phyloP scores from a whole-genome alignment of 2,888 invertebrate species.

The Drosophila setosimentum region DNA sequence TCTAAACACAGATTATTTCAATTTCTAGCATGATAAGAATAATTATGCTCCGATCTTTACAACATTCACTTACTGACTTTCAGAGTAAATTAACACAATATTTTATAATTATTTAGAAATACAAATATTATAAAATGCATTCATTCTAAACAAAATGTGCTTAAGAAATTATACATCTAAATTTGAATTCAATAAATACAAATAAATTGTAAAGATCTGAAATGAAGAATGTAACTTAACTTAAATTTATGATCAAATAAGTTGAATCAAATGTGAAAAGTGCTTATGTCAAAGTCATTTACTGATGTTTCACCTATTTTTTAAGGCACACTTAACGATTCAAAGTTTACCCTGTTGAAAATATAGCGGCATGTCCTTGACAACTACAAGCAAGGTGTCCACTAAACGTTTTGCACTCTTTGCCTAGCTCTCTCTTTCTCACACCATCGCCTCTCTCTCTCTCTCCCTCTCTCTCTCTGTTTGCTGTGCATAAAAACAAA shows the following conservation, averaged over 20 bases:
- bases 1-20: background rate
- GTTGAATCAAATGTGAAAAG: background rate
- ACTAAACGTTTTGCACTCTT: background rate
- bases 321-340: background rate
- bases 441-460: background rate
- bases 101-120: background rate
- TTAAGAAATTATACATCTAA: background rate
- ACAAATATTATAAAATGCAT: background rate
- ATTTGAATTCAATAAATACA: background rate
- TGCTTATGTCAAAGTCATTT: background rate
- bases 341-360: background rate
- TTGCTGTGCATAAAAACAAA: background rate
- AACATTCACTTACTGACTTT: background rate
- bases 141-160: background rate
- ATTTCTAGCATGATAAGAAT: background rate
- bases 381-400: background rate
- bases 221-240: background rate
- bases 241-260: background rate
- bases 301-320: background rate
- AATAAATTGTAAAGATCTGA: background rate
- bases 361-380: conserved; percentile 6
- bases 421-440: background rate
- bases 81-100: background rate
- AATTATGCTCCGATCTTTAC: background rate
- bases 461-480: background rate